Base-by-base conservation (phyloP, 2,113 vertebrate species). In the Aptenodytes patagonicus region DNA sequence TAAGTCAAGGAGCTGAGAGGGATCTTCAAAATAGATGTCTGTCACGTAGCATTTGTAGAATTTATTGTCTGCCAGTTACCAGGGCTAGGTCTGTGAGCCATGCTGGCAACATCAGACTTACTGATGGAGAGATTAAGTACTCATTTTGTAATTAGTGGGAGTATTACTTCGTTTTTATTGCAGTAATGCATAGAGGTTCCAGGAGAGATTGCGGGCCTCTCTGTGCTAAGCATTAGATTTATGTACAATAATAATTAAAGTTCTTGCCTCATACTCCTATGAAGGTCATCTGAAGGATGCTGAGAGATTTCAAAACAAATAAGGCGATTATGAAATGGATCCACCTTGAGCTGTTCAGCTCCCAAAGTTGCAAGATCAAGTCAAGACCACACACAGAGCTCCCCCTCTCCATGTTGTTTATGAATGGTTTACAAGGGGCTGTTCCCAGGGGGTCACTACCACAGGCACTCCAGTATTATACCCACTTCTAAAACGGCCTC, bases 311-410 rank as follows among this genome's bases (percentile, higher is more conserved):
- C 91, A 89, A 95, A 97, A 96, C 83, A 95, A 97, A 89, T 94
- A 93, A 94, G 83, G 66, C 13, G 17, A 95, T 95, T 96, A 89
- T 90, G 91, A 95, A 96, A 95, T 91, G 82, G 95, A 92, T 96
- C 93, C 82, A 97, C 96, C 89, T 97, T 94, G 91, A 91, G 91
- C 91, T 83, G 54, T 64, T 97, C 87, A 54, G 62, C 84, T 95
- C 87, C 83, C 87, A 95, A 93, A 94, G 61, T 89, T 94, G 66
- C 87, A 83, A 87, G 93, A 97, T 86, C 66, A 90, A 91, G 91
- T 94, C 73, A 73, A 87, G 96, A 97, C 96, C 96, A 96, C 97
- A 97, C 96, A 97, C 93, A 90, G 78, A 88, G 93, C 54, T 93
- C 90, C 64, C 75, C 18, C 62, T 93, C 82, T 93, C 66, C 68